Evolutionary conservation across 2,113 vertebrate species (phyloP).

Genomic region (Rhea americana): DNA sequence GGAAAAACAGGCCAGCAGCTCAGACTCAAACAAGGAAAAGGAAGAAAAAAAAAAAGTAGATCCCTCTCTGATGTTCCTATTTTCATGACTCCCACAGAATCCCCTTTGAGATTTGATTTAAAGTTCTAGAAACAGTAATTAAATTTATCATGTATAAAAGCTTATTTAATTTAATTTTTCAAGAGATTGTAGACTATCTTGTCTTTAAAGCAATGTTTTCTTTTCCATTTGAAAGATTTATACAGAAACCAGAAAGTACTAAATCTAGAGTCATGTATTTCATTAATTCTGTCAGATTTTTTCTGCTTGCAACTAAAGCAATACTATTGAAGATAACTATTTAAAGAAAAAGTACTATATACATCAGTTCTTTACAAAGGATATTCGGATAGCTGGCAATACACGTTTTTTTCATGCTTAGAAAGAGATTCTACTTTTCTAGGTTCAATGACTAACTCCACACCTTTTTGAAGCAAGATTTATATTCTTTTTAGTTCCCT

Average conservation of each 20-base stretch:
- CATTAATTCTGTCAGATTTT: neutral
- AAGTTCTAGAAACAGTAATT: neutral
- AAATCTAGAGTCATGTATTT: neutral
- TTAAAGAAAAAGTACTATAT: neutral
- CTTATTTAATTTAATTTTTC: neutral
- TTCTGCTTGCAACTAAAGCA: neutral
- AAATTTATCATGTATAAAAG: neutral
- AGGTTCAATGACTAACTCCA: neutral
- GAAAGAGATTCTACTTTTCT: neutral
- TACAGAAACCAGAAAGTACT: neutral
- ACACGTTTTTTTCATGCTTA: neutral
- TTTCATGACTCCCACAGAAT: neutral
- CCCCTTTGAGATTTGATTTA: neutral
- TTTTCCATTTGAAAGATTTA: neutral
- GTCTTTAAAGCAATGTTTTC: slow-evolving; percentile 7
- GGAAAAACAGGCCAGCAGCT: neutral
- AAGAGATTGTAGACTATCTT: neutral
- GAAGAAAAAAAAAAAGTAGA: neutral
- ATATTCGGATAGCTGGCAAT: neutral
- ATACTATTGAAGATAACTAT: neutral
- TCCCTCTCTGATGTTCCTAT: neutral
- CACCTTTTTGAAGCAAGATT: neutral
- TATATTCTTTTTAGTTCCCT: neutral
- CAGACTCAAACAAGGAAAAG: neutral
- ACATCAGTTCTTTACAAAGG: neutral